Evolutionary conservation across 2,797 vertebrate species (phyloP).

Genomic region (Acipenser oxyrinchus): DNA sequence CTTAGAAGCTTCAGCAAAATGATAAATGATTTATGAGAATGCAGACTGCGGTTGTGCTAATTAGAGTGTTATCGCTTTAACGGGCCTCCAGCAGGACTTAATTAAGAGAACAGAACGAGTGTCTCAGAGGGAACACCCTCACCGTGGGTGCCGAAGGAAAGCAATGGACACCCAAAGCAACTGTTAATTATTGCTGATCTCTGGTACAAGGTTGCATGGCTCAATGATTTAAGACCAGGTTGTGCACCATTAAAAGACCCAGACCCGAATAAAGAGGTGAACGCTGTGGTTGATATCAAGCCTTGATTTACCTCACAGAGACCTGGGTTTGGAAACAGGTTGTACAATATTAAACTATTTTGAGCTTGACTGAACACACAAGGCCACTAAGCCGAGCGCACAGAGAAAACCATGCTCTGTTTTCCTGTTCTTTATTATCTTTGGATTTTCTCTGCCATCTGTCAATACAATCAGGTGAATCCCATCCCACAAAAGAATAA

Average conservation of each 20-base stretch:
- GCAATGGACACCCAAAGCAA: neutral
- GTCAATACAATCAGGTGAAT: slow-evolving; percentile 5
- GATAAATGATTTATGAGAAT: too few relatives aligned
- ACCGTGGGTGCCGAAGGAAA: neutral
- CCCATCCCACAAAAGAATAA: neutral
- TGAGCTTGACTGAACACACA: neutral
- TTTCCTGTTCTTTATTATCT: slow-evolving; percentile 4
- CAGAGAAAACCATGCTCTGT: slow-evolving; percentile 1
- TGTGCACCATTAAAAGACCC: neutral
- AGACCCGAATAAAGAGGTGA: slow-evolving; percentile 14
- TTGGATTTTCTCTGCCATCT: slow-evolving; percentile 7
- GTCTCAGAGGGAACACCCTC: neutral
- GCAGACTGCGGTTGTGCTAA: too few relatives aligned
- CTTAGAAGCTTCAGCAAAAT: too few relatives aligned
- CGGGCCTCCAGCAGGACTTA: neutral
- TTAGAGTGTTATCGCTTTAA: too few relatives aligned
- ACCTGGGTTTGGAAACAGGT: neutral
- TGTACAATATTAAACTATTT: neutral
- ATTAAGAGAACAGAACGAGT: neutral
- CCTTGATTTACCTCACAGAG: neutral
- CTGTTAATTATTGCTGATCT: neutral
- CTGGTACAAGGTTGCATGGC: neutral
- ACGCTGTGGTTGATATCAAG: slow-evolving; percentile 10
- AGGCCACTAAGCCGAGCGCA: neutral
- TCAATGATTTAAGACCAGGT: neutral